Conservation (phyloP, 1,140 invertebrate species). For the Lordiphosa mommai region DNA sequence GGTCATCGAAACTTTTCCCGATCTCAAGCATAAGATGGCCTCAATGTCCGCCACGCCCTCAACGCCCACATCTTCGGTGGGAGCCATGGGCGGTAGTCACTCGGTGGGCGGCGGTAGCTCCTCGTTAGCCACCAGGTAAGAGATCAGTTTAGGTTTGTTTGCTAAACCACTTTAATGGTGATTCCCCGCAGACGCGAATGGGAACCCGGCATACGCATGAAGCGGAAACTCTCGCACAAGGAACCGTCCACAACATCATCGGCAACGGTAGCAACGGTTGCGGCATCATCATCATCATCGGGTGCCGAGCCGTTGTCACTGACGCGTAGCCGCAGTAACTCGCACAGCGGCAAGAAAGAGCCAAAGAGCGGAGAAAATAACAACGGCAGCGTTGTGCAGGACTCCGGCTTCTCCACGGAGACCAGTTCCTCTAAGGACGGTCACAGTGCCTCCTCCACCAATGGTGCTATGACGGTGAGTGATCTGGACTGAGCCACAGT, state of each 20-base stretch:
- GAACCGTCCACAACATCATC: constrained; percentile 71
- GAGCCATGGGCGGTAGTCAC: constrained; percentile 79
- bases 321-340: constrained; percentile 84
- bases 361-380: constrained; percentile 80
- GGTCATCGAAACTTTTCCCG: constrained; percentile 94
- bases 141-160: constrained; percentile 40
- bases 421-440: constrained; percentile 88
- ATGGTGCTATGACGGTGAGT: constrained; percentile 75
- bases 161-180: neutral
- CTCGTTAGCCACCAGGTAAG: too few relatives aligned
- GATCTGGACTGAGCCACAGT: neutral
- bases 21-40: constrained; percentile 90
- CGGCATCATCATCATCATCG: constrained; percentile 11
- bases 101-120: constrained; percentile 46
- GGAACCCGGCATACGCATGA: constrained; percentile 89
- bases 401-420: constrained; percentile 92
- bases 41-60: constrained; percentile 79
- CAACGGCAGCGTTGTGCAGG: constrained; percentile 86
- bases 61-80: constrained; percentile 59
- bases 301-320: constrained; percentile 75
- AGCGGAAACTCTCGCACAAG: constrained; percentile 83
- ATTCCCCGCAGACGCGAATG: constrained; percentile 82
- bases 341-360: constrained; percentile 82
- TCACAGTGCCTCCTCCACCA: constrained; percentile 81
- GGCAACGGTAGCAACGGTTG: constrained; percentile 9